Evolutionary conservation across 2,888 invertebrate genomes (phyloP).

Genomic region (Tanypteryx hageni): DNA sequence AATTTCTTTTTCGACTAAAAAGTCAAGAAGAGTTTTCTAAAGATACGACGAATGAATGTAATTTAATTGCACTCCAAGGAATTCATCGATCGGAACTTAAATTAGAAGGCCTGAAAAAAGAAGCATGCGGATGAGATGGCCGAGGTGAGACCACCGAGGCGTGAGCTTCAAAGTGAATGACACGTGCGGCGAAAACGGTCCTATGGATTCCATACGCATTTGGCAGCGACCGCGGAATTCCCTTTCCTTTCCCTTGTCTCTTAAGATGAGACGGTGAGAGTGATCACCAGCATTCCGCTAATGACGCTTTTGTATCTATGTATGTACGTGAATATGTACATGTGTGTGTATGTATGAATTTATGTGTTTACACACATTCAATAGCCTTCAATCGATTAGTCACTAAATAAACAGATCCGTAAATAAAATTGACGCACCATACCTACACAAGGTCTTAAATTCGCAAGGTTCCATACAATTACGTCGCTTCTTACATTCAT

Average conservation of each 20-base stretch:
- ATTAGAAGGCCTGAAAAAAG: neutral
- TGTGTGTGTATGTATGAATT: too few species aligned
- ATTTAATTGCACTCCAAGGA: neutral
- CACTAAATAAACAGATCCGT: too few species aligned
- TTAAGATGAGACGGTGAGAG: neutral
- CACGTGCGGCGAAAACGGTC: neutral
- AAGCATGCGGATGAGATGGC: neutral
- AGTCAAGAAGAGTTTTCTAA: too few species aligned
- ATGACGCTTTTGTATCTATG: too few species aligned
- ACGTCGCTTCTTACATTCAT: too few species aligned
- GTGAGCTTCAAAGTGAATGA: neutral
- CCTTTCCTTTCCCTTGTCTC: neutral
- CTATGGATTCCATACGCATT: constrained; percentile 5
- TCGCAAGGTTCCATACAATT: too few species aligned
- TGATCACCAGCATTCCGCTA: neutral
- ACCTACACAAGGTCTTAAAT: too few species aligned
- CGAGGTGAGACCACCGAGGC: neutral
- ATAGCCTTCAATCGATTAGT: too few species aligned
- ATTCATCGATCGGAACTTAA: neutral
- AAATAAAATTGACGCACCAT: too few species aligned
- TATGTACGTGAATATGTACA: too few species aligned
- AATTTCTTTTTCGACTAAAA: too few species aligned
- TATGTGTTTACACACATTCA: too few species aligned
- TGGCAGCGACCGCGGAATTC: neutral
- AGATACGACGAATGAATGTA: neutral